These are phyloP conservation scores for Esox lucius DNA, from an alignment of 2,797 vertebrate genomes.

Conservation along the genomic window DNA sequence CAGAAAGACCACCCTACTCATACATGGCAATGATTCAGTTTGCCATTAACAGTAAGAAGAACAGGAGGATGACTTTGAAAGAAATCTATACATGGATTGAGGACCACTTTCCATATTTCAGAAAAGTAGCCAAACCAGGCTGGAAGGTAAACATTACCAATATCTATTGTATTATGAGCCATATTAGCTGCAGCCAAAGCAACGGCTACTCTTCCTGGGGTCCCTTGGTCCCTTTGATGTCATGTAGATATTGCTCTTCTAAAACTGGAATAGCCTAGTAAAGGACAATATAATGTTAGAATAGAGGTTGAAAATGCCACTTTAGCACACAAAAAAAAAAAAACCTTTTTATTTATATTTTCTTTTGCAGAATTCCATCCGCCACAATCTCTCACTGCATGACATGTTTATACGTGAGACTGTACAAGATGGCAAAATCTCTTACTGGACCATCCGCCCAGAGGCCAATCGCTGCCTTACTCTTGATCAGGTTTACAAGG, in stretches of 20 bases:
- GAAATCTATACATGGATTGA: slow-evolving; percentile 98
- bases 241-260: not conserved
- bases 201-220: not conserved
- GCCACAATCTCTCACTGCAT: slow-evolving; percentile 95
- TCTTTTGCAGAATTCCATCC: slow-evolving; percentile 87
- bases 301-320: not conserved
- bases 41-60: slow-evolving; percentile 91
- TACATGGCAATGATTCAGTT: slow-evolving; percentile 99
- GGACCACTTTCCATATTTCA: slow-evolving; percentile 93
- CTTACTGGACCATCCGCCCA: slow-evolving; percentile 96
- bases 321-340: not conserved
- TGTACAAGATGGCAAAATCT: slow-evolving; percentile 83
- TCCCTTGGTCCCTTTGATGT: not conserved
- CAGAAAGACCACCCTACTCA: slow-evolving; percentile 90
- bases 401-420: slow-evolving; percentile 95
- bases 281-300: not conserved
- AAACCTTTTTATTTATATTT: not conserved
- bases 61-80: slow-evolving; percentile 90
- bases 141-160: slow-evolving; percentile 85
- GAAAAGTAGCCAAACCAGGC: slow-evolving; percentile 88
- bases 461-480: slow-evolving; percentile 92
- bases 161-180: not conserved
- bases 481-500: slow-evolving; percentile 92
- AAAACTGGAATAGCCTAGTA: not conserved
- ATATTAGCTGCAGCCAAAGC: not conserved